Conservation (phyloP, 2,113 vertebrate species). For the Caloenas nicobarica region DNA sequence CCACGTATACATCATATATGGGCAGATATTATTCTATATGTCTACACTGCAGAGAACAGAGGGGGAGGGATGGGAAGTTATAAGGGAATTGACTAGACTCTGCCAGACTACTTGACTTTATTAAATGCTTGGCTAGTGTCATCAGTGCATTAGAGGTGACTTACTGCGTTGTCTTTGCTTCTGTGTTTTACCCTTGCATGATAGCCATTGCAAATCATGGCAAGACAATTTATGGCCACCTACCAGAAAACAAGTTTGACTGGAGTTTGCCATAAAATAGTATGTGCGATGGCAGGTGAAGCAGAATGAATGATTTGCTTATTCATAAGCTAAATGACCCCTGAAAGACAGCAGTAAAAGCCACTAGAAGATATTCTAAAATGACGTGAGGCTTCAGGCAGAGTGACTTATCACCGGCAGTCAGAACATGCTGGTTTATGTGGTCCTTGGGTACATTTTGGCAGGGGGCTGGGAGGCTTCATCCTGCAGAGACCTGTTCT, state of each 20-base stretch:
- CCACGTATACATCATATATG: accelerated
- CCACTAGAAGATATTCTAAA: background rate
- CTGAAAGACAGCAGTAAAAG: conserved; percentile 16
- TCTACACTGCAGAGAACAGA: background rate
- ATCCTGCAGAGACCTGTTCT: too few relatives aligned
- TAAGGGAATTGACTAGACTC: background rate
- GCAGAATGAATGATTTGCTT: background rate
- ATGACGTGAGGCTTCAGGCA: background rate
- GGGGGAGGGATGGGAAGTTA: background rate
- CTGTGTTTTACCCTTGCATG: background rate
- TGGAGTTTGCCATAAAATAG: background rate
- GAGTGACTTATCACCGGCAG: background rate
- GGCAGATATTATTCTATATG: background rate
- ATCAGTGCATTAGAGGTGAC: background rate
- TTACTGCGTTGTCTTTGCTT: background rate
- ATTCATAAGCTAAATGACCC: background rate
- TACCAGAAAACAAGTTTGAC: background rate
- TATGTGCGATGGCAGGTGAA: background rate
- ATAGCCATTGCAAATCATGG: background rate
- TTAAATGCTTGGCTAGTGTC: background rate
- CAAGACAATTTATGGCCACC: background rate
- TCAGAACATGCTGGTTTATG: background rate
- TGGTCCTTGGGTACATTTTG: background rate
- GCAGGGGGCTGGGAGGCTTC: background rate
- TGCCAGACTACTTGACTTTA: background rate